Base-by-base conservation (phyloP, 2,797 vertebrate genomes). In the Chelon auratus region DNA sequence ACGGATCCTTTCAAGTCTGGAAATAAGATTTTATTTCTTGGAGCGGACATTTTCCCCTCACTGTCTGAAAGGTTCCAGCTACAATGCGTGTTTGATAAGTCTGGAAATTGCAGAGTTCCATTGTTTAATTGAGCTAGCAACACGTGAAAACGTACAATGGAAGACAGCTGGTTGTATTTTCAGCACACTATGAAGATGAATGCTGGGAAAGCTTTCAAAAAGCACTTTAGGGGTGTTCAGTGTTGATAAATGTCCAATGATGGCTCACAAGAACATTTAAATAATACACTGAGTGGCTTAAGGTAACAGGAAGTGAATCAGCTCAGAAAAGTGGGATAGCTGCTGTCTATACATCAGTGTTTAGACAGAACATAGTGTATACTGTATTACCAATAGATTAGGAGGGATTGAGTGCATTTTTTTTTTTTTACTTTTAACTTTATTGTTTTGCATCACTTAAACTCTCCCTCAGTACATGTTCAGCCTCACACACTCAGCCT, bases 281-380 rank as follows among this genome's bases (percentile, higher is more conserved):
- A 70, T 71, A 50, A 69, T 15, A 24, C 51, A 58, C 7, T 14
- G 22, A 71, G n/a, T 68, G 68, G 61, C 62, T 87, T 68, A 56
- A 63, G 40, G 53, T 68, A 66, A 69, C 1, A 61, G 20, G 8
- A 81, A 62, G 33, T 26, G 26, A 61, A 48, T 70, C 62, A 37
- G 20, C 45, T 62, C 10, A 14, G 48, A 60, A 20, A 61, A 37
- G 33, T 48, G 56, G 57, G 45, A 71, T 68, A 22, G n/a, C n/a
- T 56, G 11, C 61, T 54, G 26, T 55, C 18, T 52, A 18, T 52
- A 22, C 51, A 33, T 37, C 11, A 2, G 40, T 72, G 54, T 77
- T 69, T 48, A 53, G 43, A 36, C 13, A 72, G 56, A 64, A 42
- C 53, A 33, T 13, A 56, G 37, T 40, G 33, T 12, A 59, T 33